A percentile compares a stretch with the other conserved stretches of the same genome.
These are phyloP conservation scores for Onychomys leucogaster DNA, from an alignment of 2,797 vertebrate genomes.

Conservation along the genomic window DNA sequence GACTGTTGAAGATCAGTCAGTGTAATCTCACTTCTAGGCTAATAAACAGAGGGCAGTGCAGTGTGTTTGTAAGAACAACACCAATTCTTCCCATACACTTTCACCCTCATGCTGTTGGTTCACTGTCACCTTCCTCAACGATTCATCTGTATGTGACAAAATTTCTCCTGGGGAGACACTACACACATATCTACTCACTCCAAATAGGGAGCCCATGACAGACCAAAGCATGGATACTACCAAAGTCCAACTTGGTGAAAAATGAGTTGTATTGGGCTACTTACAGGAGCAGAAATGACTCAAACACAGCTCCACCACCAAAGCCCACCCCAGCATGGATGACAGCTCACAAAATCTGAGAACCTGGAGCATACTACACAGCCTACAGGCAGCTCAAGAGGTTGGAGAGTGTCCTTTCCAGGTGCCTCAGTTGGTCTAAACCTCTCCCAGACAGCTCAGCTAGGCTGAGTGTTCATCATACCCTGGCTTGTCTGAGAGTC, in stretches of 20 bases:
- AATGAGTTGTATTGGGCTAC: background rate
- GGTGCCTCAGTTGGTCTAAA: background rate
- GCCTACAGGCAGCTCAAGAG: too few relatives aligned
- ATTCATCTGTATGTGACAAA: background rate
- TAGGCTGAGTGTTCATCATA: background rate
- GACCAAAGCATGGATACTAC: background rate
- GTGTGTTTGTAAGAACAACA: background rate
- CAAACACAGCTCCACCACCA: background rate
- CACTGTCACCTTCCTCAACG: conserved; percentile 35
- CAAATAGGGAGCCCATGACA: background rate
- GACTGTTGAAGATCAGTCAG: background rate
- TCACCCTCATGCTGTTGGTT: background rate
- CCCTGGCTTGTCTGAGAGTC: background rate
- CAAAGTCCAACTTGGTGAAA: background rate
- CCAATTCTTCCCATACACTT: background rate
- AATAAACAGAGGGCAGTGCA: background rate
- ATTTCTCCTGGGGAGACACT: background rate
- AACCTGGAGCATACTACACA: background rate
- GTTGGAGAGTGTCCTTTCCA: background rate
- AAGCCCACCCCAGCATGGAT: background rate
- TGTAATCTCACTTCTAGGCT: background rate
- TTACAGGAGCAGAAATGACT: background rate
- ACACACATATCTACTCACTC: background rate
- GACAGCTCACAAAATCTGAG: background rate
- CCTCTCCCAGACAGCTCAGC: background rate